Conservation (phyloP, 2,888 invertebrate genomes). For the Andrena bucephala region DNA sequence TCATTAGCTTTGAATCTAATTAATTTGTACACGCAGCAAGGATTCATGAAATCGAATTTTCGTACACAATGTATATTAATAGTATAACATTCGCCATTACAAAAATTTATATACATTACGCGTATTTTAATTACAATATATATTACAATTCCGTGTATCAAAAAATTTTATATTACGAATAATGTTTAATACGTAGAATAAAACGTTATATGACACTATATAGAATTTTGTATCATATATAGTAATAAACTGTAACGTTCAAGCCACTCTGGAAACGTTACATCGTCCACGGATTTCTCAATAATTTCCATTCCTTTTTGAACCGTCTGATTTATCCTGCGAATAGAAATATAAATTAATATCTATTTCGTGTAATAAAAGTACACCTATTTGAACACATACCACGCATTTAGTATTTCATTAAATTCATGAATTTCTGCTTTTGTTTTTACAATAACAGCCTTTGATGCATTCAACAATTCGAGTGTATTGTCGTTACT, state of each 20-base stretch:
- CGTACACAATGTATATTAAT: too few species aligned
- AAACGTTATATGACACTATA: constrained; percentile 25
- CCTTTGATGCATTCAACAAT: constrained; percentile 70
- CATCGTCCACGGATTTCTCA: constrained; percentile 75
- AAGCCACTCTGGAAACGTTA: constrained; percentile 79
- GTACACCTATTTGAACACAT: constrained; percentile 35
- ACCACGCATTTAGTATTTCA: constrained; percentile 72
- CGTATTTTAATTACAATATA: constrained; percentile 8
- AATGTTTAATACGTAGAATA: neutral
- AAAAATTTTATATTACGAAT: constrained; percentile 5
- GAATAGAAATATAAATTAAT: constrained; percentile 43
- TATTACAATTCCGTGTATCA: constrained; percentile 9
- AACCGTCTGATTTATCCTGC: constrained; percentile 78
- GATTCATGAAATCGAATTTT: too few species aligned
- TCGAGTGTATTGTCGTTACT: constrained; percentile 68
- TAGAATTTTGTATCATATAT: constrained; percentile 75
- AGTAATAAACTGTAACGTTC: constrained; percentile 76
- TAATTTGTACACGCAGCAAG: too few species aligned
- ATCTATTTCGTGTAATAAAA: neutral
- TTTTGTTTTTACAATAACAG: constrained; percentile 63
- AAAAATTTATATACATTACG: neutral
- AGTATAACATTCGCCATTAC: too few species aligned
- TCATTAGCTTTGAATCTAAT: too few species aligned
- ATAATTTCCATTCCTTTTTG: constrained; percentile 72
- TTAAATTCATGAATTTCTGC: constrained; percentile 74